These are phyloP conservation scores for Lutjanus campechanus DNA, from an alignment of 2,797 vertebrate genomes.

Conservation along the genomic window DNA sequence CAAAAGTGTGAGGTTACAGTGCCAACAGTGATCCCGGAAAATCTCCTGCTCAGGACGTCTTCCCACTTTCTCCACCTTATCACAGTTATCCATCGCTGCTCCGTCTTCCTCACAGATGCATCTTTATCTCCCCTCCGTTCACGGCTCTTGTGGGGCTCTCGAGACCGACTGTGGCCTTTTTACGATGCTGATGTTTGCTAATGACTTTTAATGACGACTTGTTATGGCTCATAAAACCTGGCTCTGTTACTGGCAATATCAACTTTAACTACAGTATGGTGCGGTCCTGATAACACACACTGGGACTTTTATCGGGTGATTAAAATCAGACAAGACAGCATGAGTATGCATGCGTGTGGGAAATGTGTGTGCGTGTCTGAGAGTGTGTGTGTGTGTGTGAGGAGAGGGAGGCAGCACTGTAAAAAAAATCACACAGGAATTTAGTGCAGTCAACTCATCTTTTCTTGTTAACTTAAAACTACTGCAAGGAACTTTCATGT, in stretches of 20 bases:
- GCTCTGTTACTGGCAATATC: constrained; percentile 67
- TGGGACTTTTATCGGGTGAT: constrained; percentile 67
- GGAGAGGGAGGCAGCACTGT: not conserved
- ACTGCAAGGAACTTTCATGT: too few relatives aligned
- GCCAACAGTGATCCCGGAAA: constrained; percentile 66
- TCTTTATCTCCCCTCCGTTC: constrained; percentile 65
- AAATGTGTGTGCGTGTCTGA: constrained; percentile 10
- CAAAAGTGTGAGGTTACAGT: constrained; percentile 58
- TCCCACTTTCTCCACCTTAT: constrained; percentile 45
- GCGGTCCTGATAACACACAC: constrained; percentile 70
- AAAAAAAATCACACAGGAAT: too few relatives aligned
- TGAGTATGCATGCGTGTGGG: constrained; percentile 42
- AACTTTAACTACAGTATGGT: constrained; percentile 64
- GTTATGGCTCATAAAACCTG: constrained; percentile 76
- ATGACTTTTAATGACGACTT: constrained; percentile 79
- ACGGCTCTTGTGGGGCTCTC: constrained; percentile 64
- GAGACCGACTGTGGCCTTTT: constrained; percentile 74
- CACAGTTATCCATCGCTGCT: constrained; percentile 39
- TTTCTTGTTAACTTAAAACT: too few relatives aligned
- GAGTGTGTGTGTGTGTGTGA: not conserved
- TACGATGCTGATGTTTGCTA: constrained; percentile 72
- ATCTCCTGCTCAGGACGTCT: constrained; percentile 50
- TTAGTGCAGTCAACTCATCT: too few relatives aligned
- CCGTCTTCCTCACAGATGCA: constrained; percentile 52
- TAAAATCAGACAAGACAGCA: constrained; percentile 62